Conservation (phyloP, 2,888 invertebrate genomes). For the Lochmaea capreae region DNA sequence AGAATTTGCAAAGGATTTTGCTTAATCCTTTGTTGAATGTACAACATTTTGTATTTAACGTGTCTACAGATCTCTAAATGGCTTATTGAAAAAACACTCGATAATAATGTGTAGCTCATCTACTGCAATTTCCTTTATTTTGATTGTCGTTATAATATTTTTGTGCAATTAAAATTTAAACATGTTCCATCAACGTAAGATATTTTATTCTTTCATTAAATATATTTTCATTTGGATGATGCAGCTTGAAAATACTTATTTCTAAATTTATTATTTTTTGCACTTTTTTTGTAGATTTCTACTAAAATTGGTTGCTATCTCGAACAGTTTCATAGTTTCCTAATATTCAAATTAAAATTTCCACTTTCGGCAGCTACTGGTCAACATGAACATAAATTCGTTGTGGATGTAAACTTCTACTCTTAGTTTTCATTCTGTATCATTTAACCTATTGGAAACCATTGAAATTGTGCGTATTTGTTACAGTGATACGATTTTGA, state of each 20-base stretch:
- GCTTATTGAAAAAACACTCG: neutral
- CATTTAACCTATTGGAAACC: neutral
- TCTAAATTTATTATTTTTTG: no score
- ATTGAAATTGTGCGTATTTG: neutral
- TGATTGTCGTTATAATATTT: neutral
- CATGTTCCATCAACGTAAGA: neutral
- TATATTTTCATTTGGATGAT: slow-evolving; percentile 7
- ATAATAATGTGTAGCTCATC: neutral
- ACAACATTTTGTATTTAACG: neutral
- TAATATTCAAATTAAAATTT: no score
- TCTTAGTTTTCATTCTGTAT: no score
- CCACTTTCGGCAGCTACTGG: no score
- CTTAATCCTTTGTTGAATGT: no score
- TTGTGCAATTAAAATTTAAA: neutral
- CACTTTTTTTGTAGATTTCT: no score
- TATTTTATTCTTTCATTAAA: slow-evolving; percentile 9
- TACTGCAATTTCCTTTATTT: neutral
- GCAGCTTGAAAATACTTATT: neutral
- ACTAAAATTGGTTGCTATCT: no score
- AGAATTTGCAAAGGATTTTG: no score
- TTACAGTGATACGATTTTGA: neutral
- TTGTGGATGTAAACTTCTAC: no score
- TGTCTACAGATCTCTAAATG: neutral
- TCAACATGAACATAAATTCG: no score
- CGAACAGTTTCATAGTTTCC: no score